These are phyloP conservation scores for Parotia lawesii DNA, from an alignment of 2,113 vertebrate species.

Conservation along the genomic window DNA sequence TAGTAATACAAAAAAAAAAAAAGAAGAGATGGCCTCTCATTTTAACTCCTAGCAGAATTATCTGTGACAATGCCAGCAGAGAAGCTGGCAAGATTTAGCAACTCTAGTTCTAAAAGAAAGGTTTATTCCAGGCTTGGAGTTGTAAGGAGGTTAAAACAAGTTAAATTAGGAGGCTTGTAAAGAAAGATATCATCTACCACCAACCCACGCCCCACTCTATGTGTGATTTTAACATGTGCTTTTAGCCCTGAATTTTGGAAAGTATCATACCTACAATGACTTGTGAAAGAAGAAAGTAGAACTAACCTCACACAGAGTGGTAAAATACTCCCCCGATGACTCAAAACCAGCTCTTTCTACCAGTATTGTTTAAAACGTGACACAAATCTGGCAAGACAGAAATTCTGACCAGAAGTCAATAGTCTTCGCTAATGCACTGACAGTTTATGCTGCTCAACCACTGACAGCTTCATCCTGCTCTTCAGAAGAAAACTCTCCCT, in stretches of 20 bases:
- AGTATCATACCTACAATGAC: neutral
- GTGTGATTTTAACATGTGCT: neutral
- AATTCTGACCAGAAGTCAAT: neutral
- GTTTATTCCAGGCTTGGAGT: neutral
- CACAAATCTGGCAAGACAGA: neutral
- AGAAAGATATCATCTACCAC: neutral
- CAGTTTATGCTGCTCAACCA: neutral
- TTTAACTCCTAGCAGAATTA: neutral
- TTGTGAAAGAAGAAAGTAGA: constrained; percentile 6
- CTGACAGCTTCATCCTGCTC: neutral
- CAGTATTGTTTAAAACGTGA: neutral
- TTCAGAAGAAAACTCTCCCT: neutral
- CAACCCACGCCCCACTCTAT: neutral
- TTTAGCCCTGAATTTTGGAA: neutral
- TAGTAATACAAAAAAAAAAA: neutral
- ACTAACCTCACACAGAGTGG: neutral
- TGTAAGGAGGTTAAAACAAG: neutral
- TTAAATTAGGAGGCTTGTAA: neutral
- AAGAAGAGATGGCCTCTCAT: neutral
- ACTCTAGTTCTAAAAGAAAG: neutral
- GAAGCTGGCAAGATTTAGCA: neutral
- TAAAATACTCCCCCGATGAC: constrained; percentile 34
- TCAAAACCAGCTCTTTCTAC: neutral
- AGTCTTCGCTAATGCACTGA: neutral
- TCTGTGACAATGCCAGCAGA: neutral